Base-by-base conservation (phyloP, 2,888 invertebrate species). In the Habroteleia sp. region DNA sequence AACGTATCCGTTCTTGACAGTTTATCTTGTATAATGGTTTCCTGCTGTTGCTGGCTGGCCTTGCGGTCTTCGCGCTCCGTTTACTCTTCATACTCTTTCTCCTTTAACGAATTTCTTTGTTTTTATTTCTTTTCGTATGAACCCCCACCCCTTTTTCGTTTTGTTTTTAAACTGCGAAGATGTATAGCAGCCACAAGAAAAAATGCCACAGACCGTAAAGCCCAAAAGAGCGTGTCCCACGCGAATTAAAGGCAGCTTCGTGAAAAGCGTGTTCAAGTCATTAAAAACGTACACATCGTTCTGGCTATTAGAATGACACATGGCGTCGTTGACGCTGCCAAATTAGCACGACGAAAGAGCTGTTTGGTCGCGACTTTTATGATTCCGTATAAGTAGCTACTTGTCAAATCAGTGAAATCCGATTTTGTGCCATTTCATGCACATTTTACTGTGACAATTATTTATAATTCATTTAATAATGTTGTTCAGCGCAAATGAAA, bases 241-340 rank as follows among this genome's bases (percentile, higher is more conserved):
- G 79, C 80, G 80, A 83, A 82, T 84, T 84, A 84, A 83, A 82
- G 79, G 74, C 78, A 74, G 77, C 60, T 78, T 76, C 73, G 79
- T 78, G 80, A 76, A 81, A 80, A 78, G 65, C 73, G 74, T 52
- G 37, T 48, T 63, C 50, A 52, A 66, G 63, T 82, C 84, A 82
- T 85, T 84, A 83, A 85, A 84, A 83, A 80, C 80, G 77, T 75
- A 74, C 66, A 50, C 82, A 80, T 80, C 80, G 83, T 83, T 83
- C 80, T 82, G 81, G 81, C 83, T 81, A 86, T 86, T 85, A 86
- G 85, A 85, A 84, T 87, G 86, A 87, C 85, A 86, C 85, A 86
- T 84, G 83, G 83, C 81, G 79, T 82, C 83, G 85, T 84, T 84
- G 86, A 86, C 85, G 83, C 82, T 83, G 84, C 86, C 84, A 86